These are phyloP conservation scores for Ginglymostoma cirratum DNA, from an alignment of 2,113 vertebrate species.

Conservation along the genomic window DNA sequence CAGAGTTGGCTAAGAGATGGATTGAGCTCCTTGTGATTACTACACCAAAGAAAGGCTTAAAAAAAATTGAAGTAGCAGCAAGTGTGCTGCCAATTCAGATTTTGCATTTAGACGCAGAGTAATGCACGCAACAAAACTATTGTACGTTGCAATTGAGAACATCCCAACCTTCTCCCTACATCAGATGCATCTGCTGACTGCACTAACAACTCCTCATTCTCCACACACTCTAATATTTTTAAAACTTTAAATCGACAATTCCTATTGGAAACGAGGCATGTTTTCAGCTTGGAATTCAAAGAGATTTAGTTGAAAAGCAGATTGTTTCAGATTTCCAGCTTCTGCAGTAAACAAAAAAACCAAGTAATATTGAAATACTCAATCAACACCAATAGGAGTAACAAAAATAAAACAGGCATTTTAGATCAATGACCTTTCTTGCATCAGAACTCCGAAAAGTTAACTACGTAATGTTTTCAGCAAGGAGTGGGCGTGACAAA, in stretches of 20 bases:
- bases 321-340: too few species aligned
- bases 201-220: neutral
- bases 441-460: too few species aligned
- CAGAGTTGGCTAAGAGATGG: neutral
- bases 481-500: too few species aligned
- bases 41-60: neutral
- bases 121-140: neutral
- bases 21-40: neutral
- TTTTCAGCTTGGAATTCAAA: neutral
- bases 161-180: neutral
- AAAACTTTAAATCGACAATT: neutral
- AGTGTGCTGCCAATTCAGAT: neutral
- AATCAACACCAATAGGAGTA: too few species aligned
- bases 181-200: neutral
- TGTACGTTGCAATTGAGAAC: neutral
- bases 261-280: neutral
- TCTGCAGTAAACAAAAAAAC: too few species aligned
- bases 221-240: neutral
- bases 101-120: neutral
- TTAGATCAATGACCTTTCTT: too few species aligned
- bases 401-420: too few species aligned
- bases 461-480: too few species aligned
- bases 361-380: too few species aligned
- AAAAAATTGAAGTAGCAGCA: neutral
- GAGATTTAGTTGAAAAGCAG: too few species aligned